phyloP scores from a whole-genome alignment of 92 coral and sea anemone species.

The Epizoanthus scotinus region DNA sequence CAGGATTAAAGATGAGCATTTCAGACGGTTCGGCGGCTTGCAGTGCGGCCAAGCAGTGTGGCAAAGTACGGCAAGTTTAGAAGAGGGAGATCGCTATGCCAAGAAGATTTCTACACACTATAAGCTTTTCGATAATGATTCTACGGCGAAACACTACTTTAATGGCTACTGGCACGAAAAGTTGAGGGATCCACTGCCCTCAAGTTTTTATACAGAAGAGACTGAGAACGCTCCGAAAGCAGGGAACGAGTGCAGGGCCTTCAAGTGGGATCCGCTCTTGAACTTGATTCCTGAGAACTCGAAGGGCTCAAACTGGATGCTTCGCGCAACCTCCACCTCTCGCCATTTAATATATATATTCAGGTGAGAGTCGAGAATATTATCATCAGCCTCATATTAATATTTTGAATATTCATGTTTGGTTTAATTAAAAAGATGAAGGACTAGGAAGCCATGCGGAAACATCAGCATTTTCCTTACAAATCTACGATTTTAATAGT shows the following conservation, averaged over 20 bases:
- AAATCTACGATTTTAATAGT: too few relatives aligned
- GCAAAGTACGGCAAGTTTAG: conserved; percentile 88
- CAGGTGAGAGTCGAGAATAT: conserved; percentile 59
- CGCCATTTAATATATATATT: conserved; percentile 82
- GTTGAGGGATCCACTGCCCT: conserved; percentile 84
- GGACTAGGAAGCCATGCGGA: conserved; percentile 23
- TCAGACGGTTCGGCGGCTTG: conserved; percentile 77
- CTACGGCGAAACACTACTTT: conserved; percentile 78
- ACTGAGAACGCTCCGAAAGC: conserved; percentile 92
- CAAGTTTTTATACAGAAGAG: conserved; percentile 87
- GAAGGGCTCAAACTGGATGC: conserved; percentile 69
- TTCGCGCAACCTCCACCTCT: conserved; percentile 69
- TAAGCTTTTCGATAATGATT: conserved; percentile 82
- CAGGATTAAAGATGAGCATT: conserved; percentile 82
- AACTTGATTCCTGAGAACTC: conserved; percentile 46
- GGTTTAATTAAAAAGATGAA: conserved; percentile 6
- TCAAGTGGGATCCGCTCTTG: conserved; percentile 89
- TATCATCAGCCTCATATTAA: not conserved
- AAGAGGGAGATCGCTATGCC: conserved; percentile 94
- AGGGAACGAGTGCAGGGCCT: conserved; percentile 86
- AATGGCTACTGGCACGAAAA: conserved; percentile 86
- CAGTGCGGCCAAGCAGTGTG: conserved; percentile 98
- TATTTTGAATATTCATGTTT: conserved; percentile 26
- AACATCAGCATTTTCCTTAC: not conserved
- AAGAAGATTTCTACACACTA: conserved; percentile 91